phyloP scores from a whole-genome alignment of 1,140 invertebrate genomes.

The Lepidostoma basale region DNA sequence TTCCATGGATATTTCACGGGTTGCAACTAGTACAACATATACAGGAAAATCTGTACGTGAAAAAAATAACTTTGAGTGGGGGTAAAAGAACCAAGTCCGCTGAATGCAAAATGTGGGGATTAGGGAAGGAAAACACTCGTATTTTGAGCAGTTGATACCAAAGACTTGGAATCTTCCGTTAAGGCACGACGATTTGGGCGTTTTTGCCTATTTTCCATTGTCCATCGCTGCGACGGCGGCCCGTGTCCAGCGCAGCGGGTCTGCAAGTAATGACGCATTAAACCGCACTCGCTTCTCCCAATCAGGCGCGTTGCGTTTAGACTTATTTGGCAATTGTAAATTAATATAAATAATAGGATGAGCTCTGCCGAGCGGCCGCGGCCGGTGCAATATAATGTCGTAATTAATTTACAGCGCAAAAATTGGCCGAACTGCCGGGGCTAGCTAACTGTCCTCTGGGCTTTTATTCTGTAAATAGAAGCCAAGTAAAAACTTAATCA shows the following conservation, averaged over 20 bases:
- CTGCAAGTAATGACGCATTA: constrained; percentile 32
- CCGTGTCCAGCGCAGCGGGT: neutral
- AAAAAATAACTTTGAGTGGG: too few species aligned
- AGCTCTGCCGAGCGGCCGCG: constrained; percentile 17
- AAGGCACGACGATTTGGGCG: too few species aligned
- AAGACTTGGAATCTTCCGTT: too few species aligned
- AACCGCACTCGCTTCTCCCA: constrained; percentile 33
- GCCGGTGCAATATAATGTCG: constrained; percentile 1
- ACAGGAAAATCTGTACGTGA: too few species aligned
- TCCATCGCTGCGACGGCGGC: too few species aligned
- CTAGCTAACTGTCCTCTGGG: constrained; percentile 4
- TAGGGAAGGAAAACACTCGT: too few species aligned
- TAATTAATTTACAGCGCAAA: constrained; percentile 27
- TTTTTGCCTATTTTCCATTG: too few species aligned
- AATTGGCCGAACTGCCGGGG: neutral
- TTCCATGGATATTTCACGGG: too few species aligned
- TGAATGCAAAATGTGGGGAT: too few species aligned
- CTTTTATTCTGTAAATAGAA: neutral
- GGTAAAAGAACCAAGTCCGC: too few species aligned
- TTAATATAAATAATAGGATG: constrained; percentile 38
- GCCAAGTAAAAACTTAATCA: neutral
- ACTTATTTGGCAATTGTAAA: constrained; percentile 33
- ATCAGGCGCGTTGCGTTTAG: constrained; percentile 14
- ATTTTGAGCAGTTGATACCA: too few species aligned
- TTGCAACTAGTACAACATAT: too few species aligned